Conservation (phyloP, 2,113 vertebrate genomes). For the Protomyctophum bolini region DNA sequence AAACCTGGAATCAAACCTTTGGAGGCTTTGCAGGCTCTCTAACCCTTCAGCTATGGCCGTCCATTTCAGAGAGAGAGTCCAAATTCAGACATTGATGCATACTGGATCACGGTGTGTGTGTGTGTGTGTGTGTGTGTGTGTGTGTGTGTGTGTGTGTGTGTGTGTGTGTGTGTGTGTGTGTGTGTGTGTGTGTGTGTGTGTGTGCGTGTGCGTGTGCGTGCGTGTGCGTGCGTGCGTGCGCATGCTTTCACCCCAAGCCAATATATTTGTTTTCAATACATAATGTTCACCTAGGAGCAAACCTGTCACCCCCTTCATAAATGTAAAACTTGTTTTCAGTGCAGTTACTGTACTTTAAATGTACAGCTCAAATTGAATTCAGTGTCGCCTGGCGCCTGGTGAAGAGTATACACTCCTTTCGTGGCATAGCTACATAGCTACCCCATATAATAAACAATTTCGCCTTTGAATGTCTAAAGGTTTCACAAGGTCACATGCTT, state of each 20-base stretch:
- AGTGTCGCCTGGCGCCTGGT: not conserved
- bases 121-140: not conserved
- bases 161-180: not conserved
- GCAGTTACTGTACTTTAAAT: not conserved
- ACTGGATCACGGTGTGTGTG: not conserved
- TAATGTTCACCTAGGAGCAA: not conserved
- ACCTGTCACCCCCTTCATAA: not conserved
- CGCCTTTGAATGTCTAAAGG: not conserved
- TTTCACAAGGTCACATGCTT: conserved; percentile 23
- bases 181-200: not conserved
- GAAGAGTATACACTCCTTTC: not conserved
- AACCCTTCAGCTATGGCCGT: too few species aligned
- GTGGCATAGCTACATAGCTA: not conserved
- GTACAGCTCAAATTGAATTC: not conserved
- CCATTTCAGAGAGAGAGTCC: too few species aligned
- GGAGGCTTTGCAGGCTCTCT: too few species aligned
- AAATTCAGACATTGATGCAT: conserved; percentile 5
- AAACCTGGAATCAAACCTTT: too few species aligned
- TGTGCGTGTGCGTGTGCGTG: not conserved
- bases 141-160: not conserved
- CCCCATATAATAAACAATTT: conserved; percentile 13
- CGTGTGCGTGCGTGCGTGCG: too few species aligned
- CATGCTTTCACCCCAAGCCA: not conserved
- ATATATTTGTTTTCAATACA: too few species aligned
- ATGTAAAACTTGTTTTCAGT: not conserved